Evolutionary conservation across 2,888 invertebrate genomes (phyloP).

Genomic region (Habroteleia sp.): DNA sequence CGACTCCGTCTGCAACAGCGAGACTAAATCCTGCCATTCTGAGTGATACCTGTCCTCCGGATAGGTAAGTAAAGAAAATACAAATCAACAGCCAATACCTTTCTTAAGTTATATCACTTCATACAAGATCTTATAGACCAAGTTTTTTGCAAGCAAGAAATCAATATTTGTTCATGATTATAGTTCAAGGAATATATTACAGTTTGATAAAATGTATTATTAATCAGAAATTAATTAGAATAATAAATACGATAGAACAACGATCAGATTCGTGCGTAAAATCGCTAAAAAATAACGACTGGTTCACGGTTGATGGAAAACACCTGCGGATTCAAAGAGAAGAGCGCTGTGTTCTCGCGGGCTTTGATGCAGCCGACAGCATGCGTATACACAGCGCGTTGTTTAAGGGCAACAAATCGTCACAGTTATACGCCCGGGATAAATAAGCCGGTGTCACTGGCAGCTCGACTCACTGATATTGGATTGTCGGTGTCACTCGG

Average conservation of each 20-base stretch:
- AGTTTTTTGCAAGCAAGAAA: too few relatives aligned
- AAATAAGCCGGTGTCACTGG: slow-evolving; percentile 72
- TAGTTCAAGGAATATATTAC: too few relatives aligned
- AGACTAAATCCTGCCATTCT: slow-evolving; percentile 77
- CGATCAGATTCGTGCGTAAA: slow-evolving; percentile 16
- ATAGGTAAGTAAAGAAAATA: slow-evolving; percentile 67
- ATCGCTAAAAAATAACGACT: slow-evolving; percentile 12
- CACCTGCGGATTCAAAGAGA: slow-evolving; percentile 49
- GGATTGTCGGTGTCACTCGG: slow-evolving; percentile 75
- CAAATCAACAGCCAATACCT: too few relatives aligned
- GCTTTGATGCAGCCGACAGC: slow-evolving; percentile 71
- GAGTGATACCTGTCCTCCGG: slow-evolving; percentile 77
- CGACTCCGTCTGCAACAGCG: slow-evolving; percentile 74
- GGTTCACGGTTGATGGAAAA: slow-evolving; percentile 38
- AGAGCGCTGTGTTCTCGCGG: slow-evolving; percentile 15
- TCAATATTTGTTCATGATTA: too few relatives aligned
- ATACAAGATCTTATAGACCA: too few relatives aligned
- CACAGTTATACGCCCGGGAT: slow-evolving; percentile 65
- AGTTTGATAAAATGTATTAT: too few relatives aligned
- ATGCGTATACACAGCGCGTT: slow-evolving; percentile 64
- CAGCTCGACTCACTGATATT: slow-evolving; percentile 67
- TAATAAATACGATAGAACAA: slow-evolving; percentile 9
- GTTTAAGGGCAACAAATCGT: slow-evolving; percentile 72
- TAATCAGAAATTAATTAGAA: slow-evolving; percentile 3
- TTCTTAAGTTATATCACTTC: too few relatives aligned